These are phyloP conservation scores for Leucoraja erinaceus DNA, from an alignment of 2,113 vertebrate species.

Conservation along the genomic window DNA sequence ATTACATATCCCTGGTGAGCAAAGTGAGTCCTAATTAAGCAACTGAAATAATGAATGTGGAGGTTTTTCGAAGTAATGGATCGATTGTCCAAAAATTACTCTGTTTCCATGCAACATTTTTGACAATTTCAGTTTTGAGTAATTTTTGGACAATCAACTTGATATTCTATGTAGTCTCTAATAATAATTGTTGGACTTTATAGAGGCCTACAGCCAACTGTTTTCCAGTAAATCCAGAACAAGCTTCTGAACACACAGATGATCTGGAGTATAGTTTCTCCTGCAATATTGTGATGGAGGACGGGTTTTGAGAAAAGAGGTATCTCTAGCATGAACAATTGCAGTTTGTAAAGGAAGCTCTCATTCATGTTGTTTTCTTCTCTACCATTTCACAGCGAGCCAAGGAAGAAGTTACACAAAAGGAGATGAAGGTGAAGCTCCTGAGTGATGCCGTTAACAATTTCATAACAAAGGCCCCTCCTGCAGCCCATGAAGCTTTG, in stretches of 20 bases:
- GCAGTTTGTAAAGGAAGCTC: background rate
- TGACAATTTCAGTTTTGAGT: background rate
- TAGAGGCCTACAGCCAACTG: background rate
- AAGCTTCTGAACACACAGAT: background rate
- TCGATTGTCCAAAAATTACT: background rate
- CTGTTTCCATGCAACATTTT: too few species aligned
- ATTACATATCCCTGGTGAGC: background rate
- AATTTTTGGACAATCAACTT: too few species aligned
- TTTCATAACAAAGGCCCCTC: conserved; percentile 84
- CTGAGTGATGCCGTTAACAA: conserved; percentile 84
- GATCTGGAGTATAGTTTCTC: background rate
- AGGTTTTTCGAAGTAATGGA: background rate
- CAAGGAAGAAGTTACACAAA: conserved; percentile 87
- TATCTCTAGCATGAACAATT: background rate
- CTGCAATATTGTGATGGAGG: background rate
- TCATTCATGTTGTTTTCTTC: background rate
- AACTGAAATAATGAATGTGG: background rate
- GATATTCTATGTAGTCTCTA: too few species aligned
- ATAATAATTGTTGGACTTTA: too few species aligned
- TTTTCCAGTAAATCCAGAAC: background rate
- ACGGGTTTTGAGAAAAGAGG: background rate
- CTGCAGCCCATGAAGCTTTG: conserved; percentile 83
- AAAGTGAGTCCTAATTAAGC: background rate
- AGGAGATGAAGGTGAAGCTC: conserved; percentile 90
- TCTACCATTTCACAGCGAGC: conserved; percentile 65